These are phyloP conservation scores for Aptenodytes forsteri DNA, from an alignment of 2,113 vertebrate genomes.

Conservation along the genomic window DNA sequence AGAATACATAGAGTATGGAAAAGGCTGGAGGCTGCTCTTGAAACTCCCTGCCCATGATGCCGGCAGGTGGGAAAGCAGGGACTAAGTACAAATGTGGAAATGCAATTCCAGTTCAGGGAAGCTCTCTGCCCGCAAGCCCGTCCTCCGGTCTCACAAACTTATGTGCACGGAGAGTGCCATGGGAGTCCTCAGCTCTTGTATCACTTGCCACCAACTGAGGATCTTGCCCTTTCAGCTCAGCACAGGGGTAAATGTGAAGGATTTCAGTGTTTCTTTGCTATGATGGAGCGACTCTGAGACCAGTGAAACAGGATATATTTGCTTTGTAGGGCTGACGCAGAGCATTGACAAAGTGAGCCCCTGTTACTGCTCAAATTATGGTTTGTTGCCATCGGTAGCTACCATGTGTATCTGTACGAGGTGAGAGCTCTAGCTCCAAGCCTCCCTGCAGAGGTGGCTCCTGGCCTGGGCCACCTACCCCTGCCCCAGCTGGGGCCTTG, in stretches of 20 bases:
- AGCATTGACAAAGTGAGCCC: background rate
- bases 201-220: background rate
- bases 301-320: background rate
- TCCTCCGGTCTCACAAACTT: background rate
- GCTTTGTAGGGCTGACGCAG: background rate
- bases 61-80: background rate
- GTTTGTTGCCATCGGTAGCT: background rate
- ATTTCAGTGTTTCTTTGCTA: background rate
- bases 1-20: background rate
- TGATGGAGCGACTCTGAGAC: background rate
- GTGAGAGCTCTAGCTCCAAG: background rate
- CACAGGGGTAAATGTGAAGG: background rate
- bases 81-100: background rate
- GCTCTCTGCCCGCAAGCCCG: background rate
- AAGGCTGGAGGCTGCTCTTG: background rate
- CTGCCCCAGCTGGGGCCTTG: background rate
- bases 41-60: background rate
- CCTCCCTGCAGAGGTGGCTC: background rate
- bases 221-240: background rate
- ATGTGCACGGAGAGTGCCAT: fast-evolving
- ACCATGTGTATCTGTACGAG: fast-evolving
- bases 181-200: background rate
- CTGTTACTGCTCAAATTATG: background rate
- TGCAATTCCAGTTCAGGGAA: background rate
- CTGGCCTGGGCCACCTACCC: background rate